Evolutionary conservation across 2,797 vertebrate species (phyloP).

Genomic region (Graptemys geographica): DNA sequence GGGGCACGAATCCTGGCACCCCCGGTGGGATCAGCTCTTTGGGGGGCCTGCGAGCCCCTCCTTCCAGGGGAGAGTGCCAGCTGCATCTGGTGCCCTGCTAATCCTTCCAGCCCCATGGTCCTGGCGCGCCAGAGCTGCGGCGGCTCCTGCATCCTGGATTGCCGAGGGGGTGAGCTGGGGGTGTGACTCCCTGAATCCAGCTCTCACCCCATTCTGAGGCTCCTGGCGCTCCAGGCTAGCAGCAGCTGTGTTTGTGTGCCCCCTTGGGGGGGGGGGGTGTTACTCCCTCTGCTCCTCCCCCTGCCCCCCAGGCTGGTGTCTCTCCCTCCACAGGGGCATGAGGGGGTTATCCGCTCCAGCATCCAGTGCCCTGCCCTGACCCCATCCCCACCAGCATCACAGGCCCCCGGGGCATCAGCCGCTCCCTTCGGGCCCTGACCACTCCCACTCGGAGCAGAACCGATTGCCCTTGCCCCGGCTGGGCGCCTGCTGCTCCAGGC

Average conservation of each 20-base stretch:
- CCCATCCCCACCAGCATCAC: no score
- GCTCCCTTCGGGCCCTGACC: background rate
- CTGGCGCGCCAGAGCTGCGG: accelerated
- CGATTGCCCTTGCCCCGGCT: no score
- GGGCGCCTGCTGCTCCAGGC: no score
- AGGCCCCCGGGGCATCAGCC: background rate
- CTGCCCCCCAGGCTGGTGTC: no score
- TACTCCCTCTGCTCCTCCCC: background rate
- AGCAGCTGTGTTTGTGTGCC: background rate
- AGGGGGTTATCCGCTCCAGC: background rate
- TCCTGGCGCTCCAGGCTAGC: background rate
- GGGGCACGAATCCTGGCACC: conserved; percentile 61
- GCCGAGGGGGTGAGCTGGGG: accelerated
- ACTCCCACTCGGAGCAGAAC: no score
- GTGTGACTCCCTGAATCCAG: accelerated
- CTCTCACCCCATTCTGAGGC: accelerated
- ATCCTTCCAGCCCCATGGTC: accelerated
- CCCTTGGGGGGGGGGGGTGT: no score
- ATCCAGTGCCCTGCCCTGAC: accelerated
- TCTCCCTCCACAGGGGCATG: background rate
- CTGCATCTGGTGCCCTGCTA: background rate
- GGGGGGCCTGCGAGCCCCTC: accelerated
- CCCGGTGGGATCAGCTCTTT: background rate
- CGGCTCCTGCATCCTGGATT: accelerated
- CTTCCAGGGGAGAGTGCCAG: background rate